Evolutionary conservation across 1,140 invertebrate species (phyloP).

Genomic region (Drosophila repletoides): DNA sequence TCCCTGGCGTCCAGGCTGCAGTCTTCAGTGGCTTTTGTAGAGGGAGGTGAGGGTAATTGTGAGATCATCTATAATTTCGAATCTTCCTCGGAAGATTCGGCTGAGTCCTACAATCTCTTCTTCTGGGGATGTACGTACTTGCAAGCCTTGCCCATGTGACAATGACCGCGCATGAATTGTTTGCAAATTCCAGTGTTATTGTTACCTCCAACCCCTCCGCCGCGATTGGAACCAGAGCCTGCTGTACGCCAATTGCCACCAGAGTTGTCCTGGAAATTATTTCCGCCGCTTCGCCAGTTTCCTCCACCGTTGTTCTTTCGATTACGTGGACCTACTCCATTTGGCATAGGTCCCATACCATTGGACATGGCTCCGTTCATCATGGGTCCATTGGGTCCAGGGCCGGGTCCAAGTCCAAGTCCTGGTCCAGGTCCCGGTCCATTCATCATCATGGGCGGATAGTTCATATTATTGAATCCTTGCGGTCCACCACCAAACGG

Average conservation of each 20-base stretch:
- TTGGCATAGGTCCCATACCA: slow-evolving; percentile 57
- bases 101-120: slow-evolving; percentile 82
- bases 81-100: slow-evolving; percentile 75
- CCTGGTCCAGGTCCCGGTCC: slow-evolving; percentile 76
- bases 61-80: slow-evolving; percentile 69
- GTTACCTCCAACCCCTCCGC: slow-evolving; percentile 45
- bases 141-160: slow-evolving; percentile 89
- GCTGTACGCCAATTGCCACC: slow-evolving; percentile 77
- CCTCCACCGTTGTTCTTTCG: slow-evolving; percentile 62
- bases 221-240: slow-evolving; percentile 64
- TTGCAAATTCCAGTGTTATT: slow-evolving; percentile 86
- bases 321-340: slow-evolving; percentile 50
- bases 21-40: slow-evolving; percentile 38
- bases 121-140: slow-evolving; percentile 89
- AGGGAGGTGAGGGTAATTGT: background rate
- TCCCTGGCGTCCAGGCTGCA: slow-evolving; percentile 25
- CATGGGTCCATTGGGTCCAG: slow-evolving; percentile 80
- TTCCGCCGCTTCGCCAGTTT: slow-evolving; percentile 66
- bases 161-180: slow-evolving; percentile 90
- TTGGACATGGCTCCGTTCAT: slow-evolving; percentile 80
- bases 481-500: slow-evolving; percentile 52
- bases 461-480: slow-evolving; percentile 56
- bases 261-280: slow-evolving; percentile 70
- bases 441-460: slow-evolving; percentile 76
- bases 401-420: no score